Evolutionary conservation across 2,113 vertebrate genomes (phyloP), one percentile per base, ranked within the genome.

Genomic region (Bombycilla garrulus): DNA sequence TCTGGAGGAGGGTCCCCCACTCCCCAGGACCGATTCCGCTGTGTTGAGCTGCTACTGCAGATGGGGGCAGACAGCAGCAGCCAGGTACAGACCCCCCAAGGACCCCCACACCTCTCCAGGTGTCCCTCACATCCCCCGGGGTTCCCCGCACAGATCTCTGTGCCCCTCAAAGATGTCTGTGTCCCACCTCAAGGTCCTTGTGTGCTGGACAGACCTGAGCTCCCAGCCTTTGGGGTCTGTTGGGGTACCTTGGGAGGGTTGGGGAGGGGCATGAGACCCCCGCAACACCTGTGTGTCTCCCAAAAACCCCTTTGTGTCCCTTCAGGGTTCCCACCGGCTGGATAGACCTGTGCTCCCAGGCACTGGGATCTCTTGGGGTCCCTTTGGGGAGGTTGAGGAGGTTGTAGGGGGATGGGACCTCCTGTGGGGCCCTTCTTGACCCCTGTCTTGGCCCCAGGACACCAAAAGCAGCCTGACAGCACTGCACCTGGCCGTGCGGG

Each of bases 381-480:
- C 15, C 15, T 45, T 19, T 71, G 31, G 45, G 45, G 28, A 14
- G 19, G 28, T 16, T 42, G 28, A 35, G 22, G 36, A 57, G 12
- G 44, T 19, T 67, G 15, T 17, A 45, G 53, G 15, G 25, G 9
- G 6, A 4, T 50, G 36, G 5, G 8, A 36, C 15, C 28, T 29
- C 18, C 42, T 50, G 25, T 73, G 67, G 36, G 40, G 0, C 3
- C 3, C 6, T n/a, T 12, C 29, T 38, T 0, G 4, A 82, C 11
- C 9, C 8, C 40, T 12, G 11, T 67, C 5, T 40, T 29, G 17
- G 24, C 40, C 21, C 11, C n/a, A 89, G 87, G 87, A 89, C 87
- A 89, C 70, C 62, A 89, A 89, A 31, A 89, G 87, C 62, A 89
- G 70, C 54, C n/a, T 76, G 79, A 89, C 87, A 9, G 61, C 87